Evolutionary conservation across 2,888 invertebrate species (phyloP).

Genomic region (Drosophila maculinotata): DNA sequence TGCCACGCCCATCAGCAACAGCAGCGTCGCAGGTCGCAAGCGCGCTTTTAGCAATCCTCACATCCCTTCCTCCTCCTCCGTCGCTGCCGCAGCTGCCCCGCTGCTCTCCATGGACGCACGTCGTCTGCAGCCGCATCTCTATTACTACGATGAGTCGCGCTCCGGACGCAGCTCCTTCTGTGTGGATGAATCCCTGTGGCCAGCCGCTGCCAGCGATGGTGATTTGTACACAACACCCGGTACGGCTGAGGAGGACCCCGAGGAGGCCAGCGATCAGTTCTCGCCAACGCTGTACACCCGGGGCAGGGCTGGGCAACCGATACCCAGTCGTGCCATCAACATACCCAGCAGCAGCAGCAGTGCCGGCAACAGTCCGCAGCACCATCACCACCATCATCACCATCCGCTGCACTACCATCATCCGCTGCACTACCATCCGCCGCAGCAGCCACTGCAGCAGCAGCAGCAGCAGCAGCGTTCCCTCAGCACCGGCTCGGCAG

Average conservation of each 20-base stretch:
- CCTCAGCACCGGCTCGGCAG: slow-evolving; percentile 41
- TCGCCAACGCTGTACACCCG: slow-evolving; percentile 77
- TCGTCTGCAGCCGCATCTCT: slow-evolving; percentile 60
- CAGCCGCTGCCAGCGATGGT: slow-evolving; percentile 52
- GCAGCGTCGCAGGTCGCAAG: slow-evolving; percentile 67
- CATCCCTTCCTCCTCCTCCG: slow-evolving; percentile 49
- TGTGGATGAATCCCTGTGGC: slow-evolving; percentile 76
- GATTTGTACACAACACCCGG: slow-evolving; percentile 54
- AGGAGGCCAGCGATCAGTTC: slow-evolving; percentile 79
- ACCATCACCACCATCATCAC: slow-evolving; percentile 38
- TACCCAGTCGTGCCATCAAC: slow-evolving; percentile 74
- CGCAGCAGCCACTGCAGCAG: neutral
- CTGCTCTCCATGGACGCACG: slow-evolving; percentile 35
- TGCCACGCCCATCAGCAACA: slow-evolving; percentile 39
- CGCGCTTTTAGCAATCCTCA: slow-evolving; percentile 83
- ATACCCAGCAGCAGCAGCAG: slow-evolving; percentile 74
- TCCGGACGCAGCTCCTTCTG: slow-evolving; percentile 81
- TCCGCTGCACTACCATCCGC: slow-evolving; percentile 16
- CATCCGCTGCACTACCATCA: slow-evolving; percentile 18
- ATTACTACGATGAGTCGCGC: slow-evolving; percentile 69
- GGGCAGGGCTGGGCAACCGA: neutral
- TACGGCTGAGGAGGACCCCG: slow-evolving; percentile 56
- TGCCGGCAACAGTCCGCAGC: slow-evolving; percentile 81
- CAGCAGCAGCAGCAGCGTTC: slow-evolving; percentile 37
- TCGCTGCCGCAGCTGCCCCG: neutral